A percentile compares a stretch with the other conserved stretches of the same genome.
phyloP scores from a whole-genome alignment of 1,140 invertebrate species.

The Argopecten irradians region DNA sequence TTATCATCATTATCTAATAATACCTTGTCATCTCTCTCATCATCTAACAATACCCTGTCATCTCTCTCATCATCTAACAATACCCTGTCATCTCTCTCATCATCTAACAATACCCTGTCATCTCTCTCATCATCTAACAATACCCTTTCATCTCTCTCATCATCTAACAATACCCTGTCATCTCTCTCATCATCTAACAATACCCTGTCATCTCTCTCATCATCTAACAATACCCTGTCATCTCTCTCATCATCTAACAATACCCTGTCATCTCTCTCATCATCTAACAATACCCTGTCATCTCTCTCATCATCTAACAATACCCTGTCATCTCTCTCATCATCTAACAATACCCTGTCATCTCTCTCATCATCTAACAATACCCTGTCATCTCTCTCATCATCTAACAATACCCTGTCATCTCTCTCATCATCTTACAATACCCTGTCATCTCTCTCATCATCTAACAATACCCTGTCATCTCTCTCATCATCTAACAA shows the following conservation, averaged over 20 bases:
- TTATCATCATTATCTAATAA: background rate
- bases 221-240: background rate
- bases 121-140: background rate
- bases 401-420: background rate
- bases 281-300: background rate
- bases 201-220: background rate
- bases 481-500: background rate
- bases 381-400: background rate
- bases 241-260: background rate
- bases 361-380: background rate
- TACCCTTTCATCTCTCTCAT: background rate
- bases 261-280: background rate
- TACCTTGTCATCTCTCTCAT: background rate
- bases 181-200: background rate
- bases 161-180: background rate
- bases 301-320: background rate
- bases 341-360: background rate
- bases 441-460: background rate
- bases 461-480: background rate
- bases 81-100: background rate
- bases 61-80: background rate
- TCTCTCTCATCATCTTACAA: background rate
- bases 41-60: background rate
- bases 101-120: background rate
- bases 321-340: background rate